Base-by-base conservation (phyloP, 2,888 invertebrate genomes). In the Melinaea menophilus region DNA sequence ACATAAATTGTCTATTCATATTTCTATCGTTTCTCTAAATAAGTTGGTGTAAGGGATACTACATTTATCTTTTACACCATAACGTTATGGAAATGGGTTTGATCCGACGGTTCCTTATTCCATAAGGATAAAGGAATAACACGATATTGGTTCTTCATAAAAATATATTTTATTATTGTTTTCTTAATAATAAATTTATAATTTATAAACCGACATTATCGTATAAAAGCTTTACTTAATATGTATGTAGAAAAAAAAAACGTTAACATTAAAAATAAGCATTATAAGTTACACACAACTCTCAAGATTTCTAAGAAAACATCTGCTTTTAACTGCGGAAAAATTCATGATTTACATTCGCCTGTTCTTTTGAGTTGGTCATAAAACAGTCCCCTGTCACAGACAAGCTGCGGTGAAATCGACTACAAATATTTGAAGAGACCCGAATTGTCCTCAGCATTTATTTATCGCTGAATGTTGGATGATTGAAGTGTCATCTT, bases 351-450 rank as follows among this genome's bases (percentile, higher is more conserved):
- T 86, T 87, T 86, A 87, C 79, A 75, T 73, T 72, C 74, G 73
- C 75, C 74, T 76, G 77, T 79, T 78, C 79, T 79, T 79, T 79
- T 72, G 79, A 84, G 84, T 76, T 82, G 75, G 80, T 82, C 79
- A 86, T 88, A 88, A 88, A 88, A 78, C 78, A 85, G 82, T 73
- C 88, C 86, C 81, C 78, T 83, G 88, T 88, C 88, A 85, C 72
- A 73, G 73, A 71, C 88, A 84, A 78, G 71, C 75, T 68, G 73
- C 74, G 75, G 68, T 66, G 62, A 76, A 79, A 83, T 84, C 81
- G 84, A 80, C 79, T 74, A 81, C 82, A 85, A 85, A 86, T 82
- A 84, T 84, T 82, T 82, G 74, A 73, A 68, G 66, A 69, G 63
- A 72, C 68, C 68, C 64, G 61, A 64, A 65, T 65, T 63, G 59